A percentile compares a stretch with the other conserved stretches of the same genome.
phyloP scores from a whole-genome alignment of 2,888 invertebrate species.

The Malthinus seriepunctatus region DNA sequence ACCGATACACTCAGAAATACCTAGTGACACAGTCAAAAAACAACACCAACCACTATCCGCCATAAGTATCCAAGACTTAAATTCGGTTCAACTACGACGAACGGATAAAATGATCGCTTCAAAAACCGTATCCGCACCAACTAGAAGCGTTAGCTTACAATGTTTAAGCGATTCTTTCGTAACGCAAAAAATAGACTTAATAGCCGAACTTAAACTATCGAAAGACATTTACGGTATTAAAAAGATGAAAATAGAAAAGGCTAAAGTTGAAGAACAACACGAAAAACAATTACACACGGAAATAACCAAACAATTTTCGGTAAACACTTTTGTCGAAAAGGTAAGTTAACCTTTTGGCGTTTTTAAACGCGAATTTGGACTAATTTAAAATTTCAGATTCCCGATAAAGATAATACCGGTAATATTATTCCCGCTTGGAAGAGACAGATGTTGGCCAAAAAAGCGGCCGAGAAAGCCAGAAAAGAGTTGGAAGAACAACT shows the following conservation, averaged over 20 bases:
- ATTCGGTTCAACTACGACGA: constrained; percentile 79
- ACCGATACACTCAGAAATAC: constrained; percentile 19
- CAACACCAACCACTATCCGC: constrained; percentile 79
- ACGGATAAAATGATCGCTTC: constrained; percentile 75
- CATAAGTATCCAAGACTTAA: constrained; percentile 85
- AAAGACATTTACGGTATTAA: constrained; percentile 93
- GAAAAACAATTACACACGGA: constrained; percentile 85
- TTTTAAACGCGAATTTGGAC: neutral
- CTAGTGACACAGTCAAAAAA: constrained; percentile 48
- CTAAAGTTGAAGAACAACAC: constrained; percentile 79
- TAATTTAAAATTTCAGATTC: constrained; percentile 65
- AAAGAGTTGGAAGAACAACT: constrained; percentile 88
- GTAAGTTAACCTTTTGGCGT: constrained; percentile 59
- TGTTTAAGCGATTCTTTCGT: constrained; percentile 73
- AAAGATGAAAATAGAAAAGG: constrained; percentile 88
- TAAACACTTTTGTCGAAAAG: constrained; percentile 88
- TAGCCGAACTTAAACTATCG: constrained; percentile 90
- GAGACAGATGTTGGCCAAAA: constrained; percentile 91
- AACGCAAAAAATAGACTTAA: constrained; percentile 81
- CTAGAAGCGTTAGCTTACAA: constrained; percentile 76
- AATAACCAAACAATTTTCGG: constrained; percentile 81
- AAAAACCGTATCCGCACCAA: constrained; percentile 81
- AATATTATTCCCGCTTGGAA: constrained; percentile 94
- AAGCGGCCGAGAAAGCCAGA: constrained; percentile 90
- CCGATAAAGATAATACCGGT: constrained; percentile 85